Base-by-base conservation (phyloP, 53 echinoderm and acorn worm species). In the Apostichopus leukothele region DNA sequence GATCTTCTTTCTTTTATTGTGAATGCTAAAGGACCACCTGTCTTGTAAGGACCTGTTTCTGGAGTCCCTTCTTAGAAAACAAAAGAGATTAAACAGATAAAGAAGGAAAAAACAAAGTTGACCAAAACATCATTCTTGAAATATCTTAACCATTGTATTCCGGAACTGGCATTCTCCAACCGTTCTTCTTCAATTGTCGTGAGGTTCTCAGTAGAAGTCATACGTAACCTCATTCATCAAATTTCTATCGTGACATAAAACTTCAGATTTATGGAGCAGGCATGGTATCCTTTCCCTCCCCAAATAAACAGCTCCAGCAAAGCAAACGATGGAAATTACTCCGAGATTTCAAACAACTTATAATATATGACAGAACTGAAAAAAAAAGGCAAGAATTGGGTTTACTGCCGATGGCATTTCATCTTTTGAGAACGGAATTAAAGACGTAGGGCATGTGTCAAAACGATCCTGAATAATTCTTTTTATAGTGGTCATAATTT, bases 401-500 rank as follows among this genome's bases (percentile, higher is more conserved):
- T 81, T 81, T 81, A 81, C 81, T 81, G 81, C 60, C 60, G 20
- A 5, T 53, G 81, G 60, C 81, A 81, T 81, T 79, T 25, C 51
- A 23, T 81, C 52, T 81, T 59, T 81, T 5, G 16, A 16, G 71
- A 19, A 14, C 14, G 55, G 81, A 81, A 16, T 81, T 81, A 20
- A 81, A 81, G 81, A 59, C 81, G 60, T 21, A 25, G 81, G 81
- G 55, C 81, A 81, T 81, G 81, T 81, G 81, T 81, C 81, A 81
- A 81, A 81, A 81, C 81, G 81, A 81, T 81, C 81, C 81, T 81
- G 81, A 81, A 81, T 81, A 57, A 81, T 81, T 81, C 81, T 59
- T 57, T 81, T 81, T 81, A 81, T 81, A 60, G 81, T 81, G 81
- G 81, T 81, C 81, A 81, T 81, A 81, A 81, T 81, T 81, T 81